Conservation (phyloP, 2,113 vertebrate species). For the Uropsilus gracilis region DNA sequence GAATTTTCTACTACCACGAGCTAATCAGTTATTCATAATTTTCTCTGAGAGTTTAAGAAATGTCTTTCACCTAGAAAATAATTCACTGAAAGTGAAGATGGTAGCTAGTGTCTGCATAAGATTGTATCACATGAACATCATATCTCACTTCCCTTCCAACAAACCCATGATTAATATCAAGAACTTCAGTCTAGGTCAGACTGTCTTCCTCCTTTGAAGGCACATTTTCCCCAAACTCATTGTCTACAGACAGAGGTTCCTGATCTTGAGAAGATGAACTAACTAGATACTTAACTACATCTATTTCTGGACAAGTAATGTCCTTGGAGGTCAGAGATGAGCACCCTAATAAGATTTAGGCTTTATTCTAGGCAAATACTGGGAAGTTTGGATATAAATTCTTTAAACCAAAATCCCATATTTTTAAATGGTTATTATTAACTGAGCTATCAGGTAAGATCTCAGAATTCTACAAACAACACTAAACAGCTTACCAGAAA, state of each 20-base stretch:
- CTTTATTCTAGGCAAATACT: not conserved
- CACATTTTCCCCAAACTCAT: constrained; percentile 12
- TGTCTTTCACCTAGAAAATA: not conserved
- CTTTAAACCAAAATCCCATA: too few species aligned
- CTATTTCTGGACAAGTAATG: not conserved
- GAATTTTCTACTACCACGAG: not conserved
- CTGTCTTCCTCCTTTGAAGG: constrained; percentile 50
- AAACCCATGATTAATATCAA: constrained; percentile 29
- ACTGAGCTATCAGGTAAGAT: not conserved
- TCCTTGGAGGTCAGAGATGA: not conserved
- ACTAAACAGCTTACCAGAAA: not conserved
- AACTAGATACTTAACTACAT: not conserved
- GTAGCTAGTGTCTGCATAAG: not conserved
- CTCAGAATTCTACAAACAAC: not conserved
- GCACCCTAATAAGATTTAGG: not conserved
- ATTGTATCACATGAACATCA: not conserved
- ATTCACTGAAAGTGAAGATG: not conserved
- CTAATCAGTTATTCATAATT: not conserved
- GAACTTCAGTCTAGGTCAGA: not conserved
- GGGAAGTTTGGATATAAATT: not conserved
- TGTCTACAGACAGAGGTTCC: not conserved
- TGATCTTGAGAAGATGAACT: constrained; percentile 34
- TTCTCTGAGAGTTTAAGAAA: not conserved
- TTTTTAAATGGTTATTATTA: not conserved
- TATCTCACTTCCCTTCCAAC: constrained; percentile 53